phyloP scores from a whole-genome alignment of 35 echinoderm and acorn worm species.

The Ophioderma brevispina region DNA sequence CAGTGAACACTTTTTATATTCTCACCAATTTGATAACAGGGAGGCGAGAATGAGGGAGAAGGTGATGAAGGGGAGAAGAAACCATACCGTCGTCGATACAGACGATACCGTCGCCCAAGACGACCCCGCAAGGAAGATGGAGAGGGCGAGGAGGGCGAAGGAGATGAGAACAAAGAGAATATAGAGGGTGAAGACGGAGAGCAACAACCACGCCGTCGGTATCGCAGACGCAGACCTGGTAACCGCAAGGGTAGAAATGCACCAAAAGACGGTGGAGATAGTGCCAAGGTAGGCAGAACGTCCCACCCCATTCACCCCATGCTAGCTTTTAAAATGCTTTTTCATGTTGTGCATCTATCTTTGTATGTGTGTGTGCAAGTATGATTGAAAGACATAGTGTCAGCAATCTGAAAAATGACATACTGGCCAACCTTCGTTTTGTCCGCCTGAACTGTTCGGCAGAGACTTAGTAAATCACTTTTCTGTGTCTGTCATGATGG shows the following conservation, averaged over 20 bases:
- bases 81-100: slow-evolving; percentile 43
- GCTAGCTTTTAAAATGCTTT: too few relatives aligned
- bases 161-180: slow-evolving; percentile 39
- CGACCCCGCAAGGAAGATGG: slow-evolving; percentile 65
- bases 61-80: slow-evolving; percentile 9
- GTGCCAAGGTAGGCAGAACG: not conserved
- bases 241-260: not conserved
- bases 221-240: slow-evolving; percentile 59
- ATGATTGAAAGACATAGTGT: too few relatives aligned
- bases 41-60: slow-evolving; percentile 37
- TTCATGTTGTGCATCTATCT: too few relatives aligned
- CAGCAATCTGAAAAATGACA: too few relatives aligned
- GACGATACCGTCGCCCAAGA: slow-evolving; percentile 46
- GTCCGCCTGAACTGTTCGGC: too few relatives aligned
- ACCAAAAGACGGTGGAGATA: not conserved
- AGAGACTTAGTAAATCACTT: too few relatives aligned
- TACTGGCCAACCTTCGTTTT: too few relatives aligned
- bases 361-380: too few relatives aligned
- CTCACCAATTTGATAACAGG: too few relatives aligned
- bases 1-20: too few relatives aligned
- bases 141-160: slow-evolving; percentile 48
- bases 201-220: slow-evolving; percentile 22
- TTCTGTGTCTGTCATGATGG: too few relatives aligned
- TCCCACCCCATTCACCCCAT: too few relatives aligned
- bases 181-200: slow-evolving; percentile 14